Conservation (phyloP, 2,797 vertebrate genomes). For the Amblyopsis hoosieri region DNA sequence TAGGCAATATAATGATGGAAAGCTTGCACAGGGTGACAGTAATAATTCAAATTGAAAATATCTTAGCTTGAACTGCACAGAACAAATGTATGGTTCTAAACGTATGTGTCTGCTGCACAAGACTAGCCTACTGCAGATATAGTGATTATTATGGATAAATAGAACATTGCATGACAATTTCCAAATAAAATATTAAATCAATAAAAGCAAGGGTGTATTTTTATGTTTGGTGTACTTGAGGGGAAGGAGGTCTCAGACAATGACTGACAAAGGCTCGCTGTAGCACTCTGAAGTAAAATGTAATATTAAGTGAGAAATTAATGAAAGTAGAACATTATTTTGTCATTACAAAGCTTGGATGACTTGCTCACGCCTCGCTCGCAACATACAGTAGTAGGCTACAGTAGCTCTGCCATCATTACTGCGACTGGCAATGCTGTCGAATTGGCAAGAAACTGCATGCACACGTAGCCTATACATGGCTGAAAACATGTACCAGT, state of each 20-base stretch:
- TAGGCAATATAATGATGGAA: slow-evolving; percentile 14
- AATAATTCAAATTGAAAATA: slow-evolving; percentile 14
- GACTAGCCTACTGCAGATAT: slow-evolving; percentile 21
- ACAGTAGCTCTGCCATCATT: too few species aligned
- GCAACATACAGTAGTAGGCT: neutral
- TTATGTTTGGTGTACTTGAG: slow-evolving; percentile 1
- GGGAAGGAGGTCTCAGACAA: neutral
- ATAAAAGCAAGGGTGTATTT: slow-evolving; percentile 12
- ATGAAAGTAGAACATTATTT: slow-evolving; percentile 5
- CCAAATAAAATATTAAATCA: slow-evolving; percentile 27
- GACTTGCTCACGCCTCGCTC: slow-evolving; percentile 14
- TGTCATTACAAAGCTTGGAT: slow-evolving; percentile 4
- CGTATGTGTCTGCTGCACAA: slow-evolving; percentile 26
- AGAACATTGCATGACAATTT: slow-evolving; percentile 36
- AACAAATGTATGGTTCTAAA: slow-evolving; percentile 29
- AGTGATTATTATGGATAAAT: slow-evolving; percentile 28
- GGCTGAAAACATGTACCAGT: too few species aligned
- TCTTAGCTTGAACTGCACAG: slow-evolving; percentile 24
- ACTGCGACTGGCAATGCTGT: too few species aligned
- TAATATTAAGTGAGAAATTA: slow-evolving; percentile 8
- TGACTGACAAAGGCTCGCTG: slow-evolving; percentile 3
- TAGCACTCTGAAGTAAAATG: slow-evolving; percentile 13
- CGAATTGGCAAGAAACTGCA: neutral
- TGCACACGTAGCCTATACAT: neutral
- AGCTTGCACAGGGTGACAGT: slow-evolving; percentile 22